Percentiles rank a stretch among this genome's conserved stretches.
Conservation (phyloP, 1,140 invertebrate genomes). For the Batillaria attramentaria region DNA sequence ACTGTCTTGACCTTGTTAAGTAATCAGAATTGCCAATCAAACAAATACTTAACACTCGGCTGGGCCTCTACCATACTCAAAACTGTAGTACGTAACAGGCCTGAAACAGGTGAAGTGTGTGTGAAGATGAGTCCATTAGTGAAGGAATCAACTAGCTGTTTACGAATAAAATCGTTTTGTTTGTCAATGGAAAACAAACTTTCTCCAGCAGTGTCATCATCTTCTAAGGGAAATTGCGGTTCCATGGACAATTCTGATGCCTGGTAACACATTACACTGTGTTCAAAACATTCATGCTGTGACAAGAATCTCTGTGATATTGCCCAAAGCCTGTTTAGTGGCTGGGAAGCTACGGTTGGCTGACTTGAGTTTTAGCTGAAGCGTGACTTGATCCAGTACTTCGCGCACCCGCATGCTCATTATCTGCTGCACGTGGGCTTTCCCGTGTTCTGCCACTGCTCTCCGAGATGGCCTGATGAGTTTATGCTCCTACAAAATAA, state of each 20-base stretch:
- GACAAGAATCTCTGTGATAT: background rate
- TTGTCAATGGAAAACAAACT: background rate
- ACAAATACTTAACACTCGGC: no score
- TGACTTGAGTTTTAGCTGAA: conserved; percentile 56
- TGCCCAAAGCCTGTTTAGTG: conserved; percentile 39
- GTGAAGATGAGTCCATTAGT: no score
- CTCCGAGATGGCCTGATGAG: conserved; percentile 48
- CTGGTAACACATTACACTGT: no score
- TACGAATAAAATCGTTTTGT: background rate
- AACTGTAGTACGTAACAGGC: no score
- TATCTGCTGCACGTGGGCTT: conserved; percentile 42
- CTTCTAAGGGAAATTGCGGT: no score
- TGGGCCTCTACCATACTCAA: no score
- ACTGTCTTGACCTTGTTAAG: no score
- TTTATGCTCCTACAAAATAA: conserved; percentile 51
- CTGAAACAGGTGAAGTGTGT: no score
- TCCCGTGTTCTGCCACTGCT: conserved; percentile 30
- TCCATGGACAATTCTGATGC: no score
- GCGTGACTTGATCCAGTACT: conserved; percentile 46
- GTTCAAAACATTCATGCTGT: background rate
- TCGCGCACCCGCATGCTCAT: conserved; percentile 39
- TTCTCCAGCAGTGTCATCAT: background rate
- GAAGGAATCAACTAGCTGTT: background rate
- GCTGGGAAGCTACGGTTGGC: conserved; percentile 52
- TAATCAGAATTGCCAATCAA: no score